phyloP scores from a whole-genome alignment of 2,888 invertebrate genomes.

The Nymphalis urticae region DNA sequence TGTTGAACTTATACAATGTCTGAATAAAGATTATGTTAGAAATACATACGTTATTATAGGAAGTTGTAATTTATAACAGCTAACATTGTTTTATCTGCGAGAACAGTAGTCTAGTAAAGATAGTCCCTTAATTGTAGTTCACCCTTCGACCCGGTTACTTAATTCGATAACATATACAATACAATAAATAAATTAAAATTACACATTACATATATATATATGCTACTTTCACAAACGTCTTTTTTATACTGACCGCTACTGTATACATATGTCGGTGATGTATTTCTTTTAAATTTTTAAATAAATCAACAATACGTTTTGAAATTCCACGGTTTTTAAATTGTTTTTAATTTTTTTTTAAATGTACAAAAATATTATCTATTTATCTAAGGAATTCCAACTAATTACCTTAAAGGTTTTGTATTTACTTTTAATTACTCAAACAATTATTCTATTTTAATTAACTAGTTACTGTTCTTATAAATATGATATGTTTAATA shows the following conservation, averaged over 20 bases:
- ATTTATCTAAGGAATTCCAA: too few species aligned
- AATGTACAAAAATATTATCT: too few species aligned
- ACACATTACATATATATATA: background rate
- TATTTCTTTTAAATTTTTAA: background rate
- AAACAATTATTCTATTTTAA: background rate
- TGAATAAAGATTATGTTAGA: too few species aligned
- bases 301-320: too few species aligned
- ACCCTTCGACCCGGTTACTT: conserved; percentile 1
- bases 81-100: conserved; percentile 2
- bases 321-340: too few species aligned
- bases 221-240: background rate
- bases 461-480: background rate
- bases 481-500: background rate
- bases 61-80: background rate
- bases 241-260: background rate
- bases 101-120: background rate
- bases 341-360: too few species aligned
- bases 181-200: background rate
- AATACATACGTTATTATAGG: too few species aligned
- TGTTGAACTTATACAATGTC: too few species aligned
- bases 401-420: too few species aligned
- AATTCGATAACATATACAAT: background rate
- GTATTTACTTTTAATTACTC: too few species aligned
- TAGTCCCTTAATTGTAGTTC: background rate
- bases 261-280: background rate